phyloP scores from a whole-genome alignment of 2,888 invertebrate species.

The Rotaria socialis region DNA sequence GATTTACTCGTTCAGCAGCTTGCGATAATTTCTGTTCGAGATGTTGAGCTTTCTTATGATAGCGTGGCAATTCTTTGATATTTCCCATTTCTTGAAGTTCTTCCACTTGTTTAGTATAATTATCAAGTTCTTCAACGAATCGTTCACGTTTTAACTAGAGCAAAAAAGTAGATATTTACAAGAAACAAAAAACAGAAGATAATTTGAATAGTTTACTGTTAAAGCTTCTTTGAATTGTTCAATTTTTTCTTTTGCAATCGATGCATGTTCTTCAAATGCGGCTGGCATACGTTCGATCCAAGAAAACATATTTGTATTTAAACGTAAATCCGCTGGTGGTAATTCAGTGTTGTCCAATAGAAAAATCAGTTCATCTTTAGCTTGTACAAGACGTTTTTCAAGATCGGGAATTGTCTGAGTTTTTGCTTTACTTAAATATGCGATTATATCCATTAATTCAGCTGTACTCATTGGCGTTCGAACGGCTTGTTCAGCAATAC shows the following conservation, averaged over 20 bases:
- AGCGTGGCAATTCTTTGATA: slow-evolving; percentile 74
- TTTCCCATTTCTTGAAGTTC: slow-evolving; percentile 83
- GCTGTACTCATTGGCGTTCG: slow-evolving; percentile 77
- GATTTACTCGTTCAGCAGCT: slow-evolving; percentile 67
- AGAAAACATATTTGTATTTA: slow-evolving; percentile 78
- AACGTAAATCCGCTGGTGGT: slow-evolving; percentile 78
- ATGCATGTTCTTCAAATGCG: slow-evolving; percentile 76
- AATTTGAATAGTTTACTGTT: slow-evolving; percentile 61
- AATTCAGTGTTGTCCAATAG: slow-evolving; percentile 76
- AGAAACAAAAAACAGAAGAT: neutral
- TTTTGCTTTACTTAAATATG: slow-evolving; percentile 73
- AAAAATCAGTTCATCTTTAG: slow-evolving; percentile 67
- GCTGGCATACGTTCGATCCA: slow-evolving; percentile 79
- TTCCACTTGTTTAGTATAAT: slow-evolving; percentile 74
- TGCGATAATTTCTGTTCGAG: slow-evolving; percentile 70
- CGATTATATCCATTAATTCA: slow-evolving; percentile 76
- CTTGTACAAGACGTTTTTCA: slow-evolving; percentile 69
- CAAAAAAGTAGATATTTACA: neutral
- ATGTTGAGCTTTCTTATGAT: slow-evolving; percentile 74
- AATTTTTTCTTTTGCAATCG: slow-evolving; percentile 75
- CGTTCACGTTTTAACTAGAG: slow-evolving; percentile 65
- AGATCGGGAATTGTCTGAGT: slow-evolving; percentile 69
- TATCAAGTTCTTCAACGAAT: slow-evolving; percentile 76
- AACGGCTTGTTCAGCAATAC: slow-evolving; percentile 73
- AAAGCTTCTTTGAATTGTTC: slow-evolving; percentile 78